Evolutionary conservation across 2,797 vertebrate genomes (phyloP).

Genomic region (Macropodus opercularis): DNA sequence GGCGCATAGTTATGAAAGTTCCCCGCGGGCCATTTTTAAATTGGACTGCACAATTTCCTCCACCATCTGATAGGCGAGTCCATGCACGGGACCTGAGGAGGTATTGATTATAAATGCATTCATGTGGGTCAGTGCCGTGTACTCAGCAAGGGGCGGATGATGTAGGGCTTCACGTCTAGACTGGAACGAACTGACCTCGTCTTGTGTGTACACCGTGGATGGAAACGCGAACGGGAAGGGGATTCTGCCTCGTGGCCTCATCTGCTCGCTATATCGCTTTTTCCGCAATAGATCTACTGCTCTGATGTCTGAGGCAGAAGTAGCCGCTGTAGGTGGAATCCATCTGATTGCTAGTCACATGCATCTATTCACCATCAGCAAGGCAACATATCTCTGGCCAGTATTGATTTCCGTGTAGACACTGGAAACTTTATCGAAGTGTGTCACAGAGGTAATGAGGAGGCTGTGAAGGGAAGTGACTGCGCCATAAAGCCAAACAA

Average conservation of each 20-base stretch:
- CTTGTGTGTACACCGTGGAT: slow-evolving; percentile 49
- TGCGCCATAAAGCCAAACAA: slow-evolving; percentile 11
- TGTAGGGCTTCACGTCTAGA: slow-evolving; percentile 66
- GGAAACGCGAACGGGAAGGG: slow-evolving; percentile 30
- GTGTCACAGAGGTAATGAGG: slow-evolving; percentile 31
- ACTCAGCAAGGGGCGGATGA: slow-evolving; percentile 50
- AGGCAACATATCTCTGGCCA: slow-evolving; percentile 2
- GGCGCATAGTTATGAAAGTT: slow-evolving; percentile 70
- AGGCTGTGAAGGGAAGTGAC: slow-evolving; percentile 13
- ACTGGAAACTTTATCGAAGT: slow-evolving; percentile 27
- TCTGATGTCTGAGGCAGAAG: not conserved
- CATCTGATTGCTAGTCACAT: not conserved
- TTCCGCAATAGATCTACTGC: slow-evolving; percentile 13
- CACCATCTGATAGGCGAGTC: slow-evolving; percentile 58
- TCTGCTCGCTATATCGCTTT: slow-evolving; percentile 25
- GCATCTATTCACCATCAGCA: slow-evolving; percentile 5
- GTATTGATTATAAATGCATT: slow-evolving; percentile 74
- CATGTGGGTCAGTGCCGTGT: slow-evolving; percentile 67
- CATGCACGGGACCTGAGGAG: slow-evolving; percentile 48
- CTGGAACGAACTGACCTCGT: slow-evolving; percentile 53
- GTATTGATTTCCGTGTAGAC: slow-evolving; percentile 27
- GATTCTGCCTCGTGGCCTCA: slow-evolving; percentile 17
- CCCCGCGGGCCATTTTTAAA: slow-evolving; percentile 69
- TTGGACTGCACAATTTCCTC: slow-evolving; percentile 71
- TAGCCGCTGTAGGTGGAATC: slow-evolving; percentile 10